phyloP scores from a whole-genome alignment of 2,888 invertebrate genomes.

The Caenorhabditis macrosperma region DNA sequence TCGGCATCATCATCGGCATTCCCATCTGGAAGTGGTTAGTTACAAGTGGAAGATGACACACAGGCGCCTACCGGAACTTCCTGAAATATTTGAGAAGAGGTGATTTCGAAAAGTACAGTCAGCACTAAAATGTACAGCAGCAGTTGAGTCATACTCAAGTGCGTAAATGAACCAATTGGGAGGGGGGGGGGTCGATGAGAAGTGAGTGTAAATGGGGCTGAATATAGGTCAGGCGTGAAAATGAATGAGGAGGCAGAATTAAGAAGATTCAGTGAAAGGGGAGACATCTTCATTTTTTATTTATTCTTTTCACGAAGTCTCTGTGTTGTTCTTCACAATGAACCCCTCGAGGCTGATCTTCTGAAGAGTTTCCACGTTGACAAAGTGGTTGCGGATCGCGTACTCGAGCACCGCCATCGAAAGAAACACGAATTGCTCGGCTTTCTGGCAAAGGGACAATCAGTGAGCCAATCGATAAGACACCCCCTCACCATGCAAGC shows the following conservation, averaged over 20 bases:
- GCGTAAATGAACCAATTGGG: slow-evolving; percentile 33
- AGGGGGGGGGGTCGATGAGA: no score
- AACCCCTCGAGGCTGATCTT: slow-evolving; percentile 41
- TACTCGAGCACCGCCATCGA: slow-evolving; percentile 71
- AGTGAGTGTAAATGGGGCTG: neutral
- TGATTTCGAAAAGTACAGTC: neutral
- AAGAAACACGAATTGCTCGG: slow-evolving; percentile 70
- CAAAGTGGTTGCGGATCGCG: slow-evolving; percentile 64
- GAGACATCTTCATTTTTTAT: slow-evolving; percentile 1
- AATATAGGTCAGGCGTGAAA: slow-evolving; percentile 50
- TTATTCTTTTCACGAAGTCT: neutral
- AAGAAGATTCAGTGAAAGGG: neutral
- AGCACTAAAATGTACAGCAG: neutral
- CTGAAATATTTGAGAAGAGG: slow-evolving; percentile 39
- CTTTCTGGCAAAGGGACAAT: slow-evolving; percentile 60
- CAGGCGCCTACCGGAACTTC: slow-evolving; percentile 33
- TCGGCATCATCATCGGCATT: slow-evolving; percentile 29
- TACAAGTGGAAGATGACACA: no score
- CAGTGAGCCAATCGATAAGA: no score
- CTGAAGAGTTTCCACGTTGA: slow-evolving; percentile 15
- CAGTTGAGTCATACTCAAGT: slow-evolving; percentile 15
- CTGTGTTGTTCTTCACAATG: slow-evolving; percentile 4
- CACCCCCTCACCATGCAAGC: slow-evolving; percentile 49
- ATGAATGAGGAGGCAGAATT: neutral
- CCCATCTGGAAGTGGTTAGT: slow-evolving; percentile 34